Evolutionary conservation across 2,888 invertebrate genomes (phyloP).

Genomic region (Tipula lateralis): DNA sequence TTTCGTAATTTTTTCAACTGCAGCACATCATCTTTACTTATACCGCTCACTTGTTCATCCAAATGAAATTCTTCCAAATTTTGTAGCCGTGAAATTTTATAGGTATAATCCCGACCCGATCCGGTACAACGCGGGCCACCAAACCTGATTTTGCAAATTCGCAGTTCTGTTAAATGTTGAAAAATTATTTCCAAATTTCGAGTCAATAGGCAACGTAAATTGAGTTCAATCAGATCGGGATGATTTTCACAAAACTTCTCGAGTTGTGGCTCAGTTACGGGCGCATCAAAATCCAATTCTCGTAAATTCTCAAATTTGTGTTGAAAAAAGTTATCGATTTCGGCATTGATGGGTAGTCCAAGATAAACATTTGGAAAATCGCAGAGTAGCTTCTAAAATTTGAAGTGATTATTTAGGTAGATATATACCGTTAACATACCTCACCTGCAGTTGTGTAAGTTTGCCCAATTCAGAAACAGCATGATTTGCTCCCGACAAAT

Average conservation of each 20-base stretch:
- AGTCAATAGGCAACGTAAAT: neutral
- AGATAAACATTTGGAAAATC: neutral
- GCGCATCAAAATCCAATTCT: neutral
- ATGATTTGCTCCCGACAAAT: neutral
- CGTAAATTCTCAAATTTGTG: neutral
- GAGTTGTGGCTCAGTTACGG: neutral
- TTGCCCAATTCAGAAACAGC: neutral
- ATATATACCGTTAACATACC: neutral
- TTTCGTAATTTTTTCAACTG: neutral
- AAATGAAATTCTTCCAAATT: too few species aligned
- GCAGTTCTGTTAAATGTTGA: neutral
- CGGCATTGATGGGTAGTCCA: too few species aligned
- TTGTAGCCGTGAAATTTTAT: too few species aligned
- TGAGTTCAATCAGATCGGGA: neutral
- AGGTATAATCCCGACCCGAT: too few species aligned
- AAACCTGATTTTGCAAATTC: neutral
- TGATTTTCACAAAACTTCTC: neutral
- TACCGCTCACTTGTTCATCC: too few species aligned
- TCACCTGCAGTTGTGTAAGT: neutral
- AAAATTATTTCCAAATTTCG: neutral
- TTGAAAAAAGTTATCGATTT: neutral
- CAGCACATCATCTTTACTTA: too few species aligned
- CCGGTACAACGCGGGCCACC: too few species aligned
- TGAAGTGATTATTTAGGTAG: neutral
- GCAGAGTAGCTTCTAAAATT: neutral